A percentile compares a stretch with the other conserved stretches of the same genome.
Evolutionary conservation across 2,797 vertebrate species (phyloP).

Genomic region (Acipenser transmontanus): DNA sequence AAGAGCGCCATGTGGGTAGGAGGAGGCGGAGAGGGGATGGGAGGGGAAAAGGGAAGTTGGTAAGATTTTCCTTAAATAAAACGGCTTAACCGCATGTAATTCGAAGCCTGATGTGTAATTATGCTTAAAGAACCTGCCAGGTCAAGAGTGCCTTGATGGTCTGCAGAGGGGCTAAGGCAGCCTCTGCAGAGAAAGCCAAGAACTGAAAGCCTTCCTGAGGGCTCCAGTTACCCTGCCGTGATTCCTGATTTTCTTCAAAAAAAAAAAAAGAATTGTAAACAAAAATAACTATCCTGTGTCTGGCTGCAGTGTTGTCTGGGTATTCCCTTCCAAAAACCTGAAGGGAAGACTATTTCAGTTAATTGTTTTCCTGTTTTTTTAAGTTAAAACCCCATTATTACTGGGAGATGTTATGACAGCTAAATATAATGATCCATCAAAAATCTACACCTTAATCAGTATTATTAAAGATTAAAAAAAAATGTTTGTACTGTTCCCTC

Average conservation of each 20-base stretch:
- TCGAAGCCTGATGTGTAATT: constrained; percentile 17
- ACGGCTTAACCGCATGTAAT: constrained; percentile 18
- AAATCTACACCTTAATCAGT: no score
- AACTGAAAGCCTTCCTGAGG: neutral
- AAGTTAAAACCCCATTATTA: neutral
- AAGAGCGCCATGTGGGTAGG: constrained; percentile 5
- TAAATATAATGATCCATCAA: no score
- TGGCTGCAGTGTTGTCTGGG: no score
- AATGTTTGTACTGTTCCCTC: no score
- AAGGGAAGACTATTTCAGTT: no score
- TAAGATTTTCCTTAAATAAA: constrained; percentile 29
- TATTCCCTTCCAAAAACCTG: no score
- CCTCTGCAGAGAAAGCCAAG: neutral
- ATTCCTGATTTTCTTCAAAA: neutral
- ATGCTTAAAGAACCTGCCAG: constrained; percentile 6
- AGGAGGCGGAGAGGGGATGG: neutral
- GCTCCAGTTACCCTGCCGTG: neutral
- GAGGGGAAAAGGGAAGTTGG: constrained; percentile 18
- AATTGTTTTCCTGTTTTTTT: constrained; percentile 7
- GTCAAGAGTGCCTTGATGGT: constrained; percentile 28
- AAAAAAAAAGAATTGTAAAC: no score
- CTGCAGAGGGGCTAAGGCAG: constrained; percentile 22
- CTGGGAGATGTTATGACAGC: no score
- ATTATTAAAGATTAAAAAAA: no score
- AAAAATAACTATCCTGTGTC: no score